Evolutionary conservation across 2,888 invertebrate species (phyloP).

Genomic region (Conistra vaccinii): DNA sequence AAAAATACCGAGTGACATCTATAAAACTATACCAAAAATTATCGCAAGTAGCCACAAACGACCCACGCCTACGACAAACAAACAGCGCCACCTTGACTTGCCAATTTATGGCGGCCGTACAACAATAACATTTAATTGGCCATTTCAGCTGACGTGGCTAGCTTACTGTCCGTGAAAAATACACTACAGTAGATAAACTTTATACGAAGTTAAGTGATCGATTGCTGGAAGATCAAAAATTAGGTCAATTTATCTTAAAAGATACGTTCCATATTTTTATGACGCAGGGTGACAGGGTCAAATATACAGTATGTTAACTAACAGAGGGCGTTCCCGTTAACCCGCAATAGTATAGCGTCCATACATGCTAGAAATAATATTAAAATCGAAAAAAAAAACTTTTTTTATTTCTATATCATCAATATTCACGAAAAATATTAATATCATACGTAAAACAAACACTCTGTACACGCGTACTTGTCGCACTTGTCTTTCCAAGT

Average conservation of each 20-base stretch:
- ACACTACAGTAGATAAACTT: slow-evolving; percentile 34
- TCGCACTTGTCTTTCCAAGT: no score
- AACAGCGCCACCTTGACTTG: slow-evolving; percentile 65
- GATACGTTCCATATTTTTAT: slow-evolving; percentile 21
- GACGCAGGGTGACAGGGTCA: background rate
- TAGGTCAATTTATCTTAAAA: slow-evolving; percentile 28
- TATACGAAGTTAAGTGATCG: slow-evolving; percentile 39
- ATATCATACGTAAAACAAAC: no score
- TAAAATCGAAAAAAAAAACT: no score
- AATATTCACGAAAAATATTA: no score
- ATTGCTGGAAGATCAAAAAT: slow-evolving; percentile 33
- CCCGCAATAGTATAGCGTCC: no score
- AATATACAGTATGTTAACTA: no score
- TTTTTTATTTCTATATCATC: no score
- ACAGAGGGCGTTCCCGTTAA: no score
- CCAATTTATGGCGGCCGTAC: slow-evolving; percentile 62
- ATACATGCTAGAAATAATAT: no score
- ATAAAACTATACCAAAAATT: slow-evolving; percentile 40
- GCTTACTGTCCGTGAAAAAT: slow-evolving; percentile 58
- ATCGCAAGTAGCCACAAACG: slow-evolving; percentile 41
- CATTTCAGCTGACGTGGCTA: slow-evolving; percentile 51
- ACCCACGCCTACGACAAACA: slow-evolving; percentile 52
- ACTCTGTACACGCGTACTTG: no score
- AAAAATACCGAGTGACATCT: slow-evolving; percentile 24
- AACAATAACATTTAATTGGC: slow-evolving; percentile 67